phyloP scores from a whole-genome alignment of 2,113 vertebrate genomes.

The Benitochromis conjunctus region DNA sequence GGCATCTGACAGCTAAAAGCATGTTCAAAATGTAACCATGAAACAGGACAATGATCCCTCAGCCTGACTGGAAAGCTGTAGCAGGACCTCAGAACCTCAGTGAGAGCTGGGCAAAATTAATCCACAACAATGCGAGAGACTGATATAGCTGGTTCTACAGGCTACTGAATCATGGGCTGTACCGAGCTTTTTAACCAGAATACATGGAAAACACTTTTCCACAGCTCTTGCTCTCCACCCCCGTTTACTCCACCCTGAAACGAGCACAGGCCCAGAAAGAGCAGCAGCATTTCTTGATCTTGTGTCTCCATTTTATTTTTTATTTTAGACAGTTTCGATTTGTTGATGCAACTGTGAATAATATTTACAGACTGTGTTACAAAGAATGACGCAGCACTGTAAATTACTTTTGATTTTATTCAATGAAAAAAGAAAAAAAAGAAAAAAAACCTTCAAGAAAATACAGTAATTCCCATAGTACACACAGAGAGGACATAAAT shows the following conservation, averaged over 20 bases:
- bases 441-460: conserved; percentile 67
- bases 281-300: background rate
- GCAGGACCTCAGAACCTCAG: background rate
- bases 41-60: background rate
- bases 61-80: background rate
- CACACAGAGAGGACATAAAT: conserved; percentile 70
- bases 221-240: rapidly evolving
- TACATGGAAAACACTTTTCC: no score
- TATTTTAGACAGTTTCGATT: background rate
- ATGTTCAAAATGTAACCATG: background rate
- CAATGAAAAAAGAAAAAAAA: conserved; percentile 58
- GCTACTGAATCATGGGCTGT: no score
- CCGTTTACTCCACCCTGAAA: background rate
- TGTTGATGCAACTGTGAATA: background rate
- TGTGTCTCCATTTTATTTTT: rapidly evolving
- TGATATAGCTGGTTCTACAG: no score
- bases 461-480: conserved; percentile 71
- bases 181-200: no score
- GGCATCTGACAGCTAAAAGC: rapidly evolving
- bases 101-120: background rate
- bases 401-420: conserved; percentile 74
- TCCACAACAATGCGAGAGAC: background rate
- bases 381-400: conserved; percentile 20
- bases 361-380: background rate
- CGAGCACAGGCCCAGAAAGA: rapidly evolving